Percentiles rank a stretch among this genome's conserved stretches.
phyloP scores from a whole-genome alignment of 2,113 vertebrate species.

The Speoplatyrhinus poulsoni region DNA sequence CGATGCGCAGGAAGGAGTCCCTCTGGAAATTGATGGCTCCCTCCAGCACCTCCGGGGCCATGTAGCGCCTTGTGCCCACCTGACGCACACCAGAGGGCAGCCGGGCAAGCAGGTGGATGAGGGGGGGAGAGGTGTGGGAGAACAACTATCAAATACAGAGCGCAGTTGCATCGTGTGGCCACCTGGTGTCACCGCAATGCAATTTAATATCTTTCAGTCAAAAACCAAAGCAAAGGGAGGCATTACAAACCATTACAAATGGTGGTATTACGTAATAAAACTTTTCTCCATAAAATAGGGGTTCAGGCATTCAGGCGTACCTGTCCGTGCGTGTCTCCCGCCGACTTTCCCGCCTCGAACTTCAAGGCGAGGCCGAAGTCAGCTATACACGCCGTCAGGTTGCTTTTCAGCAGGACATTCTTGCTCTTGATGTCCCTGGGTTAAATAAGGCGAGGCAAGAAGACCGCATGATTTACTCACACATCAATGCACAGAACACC shows the following conservation, averaged over 20 bases:
- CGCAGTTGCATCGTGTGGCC: too few relatives aligned
- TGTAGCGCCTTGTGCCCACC: slow-evolving; percentile 96
- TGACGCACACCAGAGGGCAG: slow-evolving; percentile 49
- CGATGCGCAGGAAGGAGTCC: slow-evolving; percentile 96
- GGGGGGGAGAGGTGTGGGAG: too few relatives aligned
- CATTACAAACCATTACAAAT: too few relatives aligned
- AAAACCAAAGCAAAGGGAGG: neutral
- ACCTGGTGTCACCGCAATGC: too few relatives aligned
- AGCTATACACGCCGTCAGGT: slow-evolving; percentile 92
- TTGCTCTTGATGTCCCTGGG: slow-evolving; percentile 98
- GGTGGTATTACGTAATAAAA: too few relatives aligned
- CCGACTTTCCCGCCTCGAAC: slow-evolving; percentile 96
- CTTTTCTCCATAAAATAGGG: too few relatives aligned
- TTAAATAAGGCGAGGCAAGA: neutral
- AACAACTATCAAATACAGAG: too few relatives aligned
- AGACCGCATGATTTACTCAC: neutral
- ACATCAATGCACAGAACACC: neutral
- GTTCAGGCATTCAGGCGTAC: slow-evolving; percentile 66
- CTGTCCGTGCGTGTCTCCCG: slow-evolving; percentile 96
- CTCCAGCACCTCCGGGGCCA: slow-evolving; percentile 98
- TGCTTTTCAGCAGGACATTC: slow-evolving; percentile 94
- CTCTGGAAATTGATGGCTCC: slow-evolving; percentile 98
- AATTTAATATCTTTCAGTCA: neutral
- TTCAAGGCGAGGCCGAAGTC: slow-evolving; percentile 96
- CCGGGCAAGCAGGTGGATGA: too few relatives aligned